Conservation (phyloP, 2,797 vertebrate species). For the Lagodon rhomboides region DNA sequence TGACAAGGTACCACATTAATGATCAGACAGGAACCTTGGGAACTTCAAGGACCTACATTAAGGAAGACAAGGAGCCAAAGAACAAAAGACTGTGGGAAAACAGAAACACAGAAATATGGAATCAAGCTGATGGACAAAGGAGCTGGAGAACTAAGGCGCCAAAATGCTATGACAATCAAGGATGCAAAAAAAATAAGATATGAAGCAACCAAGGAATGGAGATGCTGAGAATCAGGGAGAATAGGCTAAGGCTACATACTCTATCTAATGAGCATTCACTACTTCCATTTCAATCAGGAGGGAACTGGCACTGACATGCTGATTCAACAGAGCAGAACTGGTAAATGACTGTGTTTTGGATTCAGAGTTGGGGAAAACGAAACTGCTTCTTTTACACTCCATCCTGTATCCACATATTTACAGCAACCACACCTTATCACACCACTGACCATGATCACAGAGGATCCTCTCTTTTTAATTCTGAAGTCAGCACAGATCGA, state of each 20-base stretch:
- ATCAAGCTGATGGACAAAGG: neutral
- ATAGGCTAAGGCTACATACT: neutral
- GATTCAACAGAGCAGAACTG: neutral
- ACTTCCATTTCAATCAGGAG: neutral
- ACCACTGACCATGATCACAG: constrained; percentile 1
- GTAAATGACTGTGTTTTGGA: neutral
- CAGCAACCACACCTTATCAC: neutral
- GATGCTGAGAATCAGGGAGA: constrained; percentile 1
- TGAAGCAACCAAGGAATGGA: neutral
- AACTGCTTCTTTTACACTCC: neutral
- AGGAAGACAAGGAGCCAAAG: neutral
- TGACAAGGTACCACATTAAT: neutral
- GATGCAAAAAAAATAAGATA: neutral
- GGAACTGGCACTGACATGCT: neutral
- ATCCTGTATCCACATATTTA: neutral
- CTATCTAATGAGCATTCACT: constrained; percentile 6
- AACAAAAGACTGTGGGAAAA: constrained; percentile 3
- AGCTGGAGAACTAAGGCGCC: neutral
- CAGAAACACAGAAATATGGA: neutral
- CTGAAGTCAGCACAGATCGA: neutral
- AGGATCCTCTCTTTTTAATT: neutral
- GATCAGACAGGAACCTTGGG: neutral
- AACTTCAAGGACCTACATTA: neutral
- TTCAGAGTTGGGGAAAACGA: constrained; percentile 4
- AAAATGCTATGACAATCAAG: too few relatives aligned